Evolutionary conservation across 2,888 invertebrate genomes (phyloP).

Genomic region (Drosophila mettleri): DNA sequence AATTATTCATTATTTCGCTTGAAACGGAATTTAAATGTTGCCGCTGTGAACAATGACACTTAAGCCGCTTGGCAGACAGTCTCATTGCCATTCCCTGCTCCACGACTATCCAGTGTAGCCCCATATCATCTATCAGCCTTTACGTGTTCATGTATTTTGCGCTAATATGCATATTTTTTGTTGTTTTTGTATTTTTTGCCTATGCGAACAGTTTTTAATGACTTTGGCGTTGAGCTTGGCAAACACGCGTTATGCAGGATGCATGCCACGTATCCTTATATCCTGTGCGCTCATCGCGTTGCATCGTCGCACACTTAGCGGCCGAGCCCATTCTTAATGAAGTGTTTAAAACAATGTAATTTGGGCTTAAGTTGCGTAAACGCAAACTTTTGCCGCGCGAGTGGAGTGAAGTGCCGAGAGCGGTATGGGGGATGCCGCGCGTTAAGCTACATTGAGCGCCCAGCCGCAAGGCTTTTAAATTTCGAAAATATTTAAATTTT

Average conservation of each 20-base stretch:
- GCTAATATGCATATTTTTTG: slow-evolving; percentile 76
- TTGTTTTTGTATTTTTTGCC: slow-evolving; percentile 53
- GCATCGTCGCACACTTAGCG: slow-evolving; percentile 36
- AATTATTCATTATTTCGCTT: slow-evolving; percentile 66
- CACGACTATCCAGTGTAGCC: neutral
- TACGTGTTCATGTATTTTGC: slow-evolving; percentile 65
- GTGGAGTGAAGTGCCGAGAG: neutral
- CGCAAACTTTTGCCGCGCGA: slow-evolving; percentile 45
- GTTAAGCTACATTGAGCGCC: slow-evolving; percentile 62
- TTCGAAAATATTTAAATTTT: slow-evolving; percentile 77
- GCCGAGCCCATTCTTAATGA: slow-evolving; percentile 71
- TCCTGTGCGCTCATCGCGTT: slow-evolving; percentile 34
- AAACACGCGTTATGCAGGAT: slow-evolving; percentile 72
- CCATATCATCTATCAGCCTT: slow-evolving; percentile 54
- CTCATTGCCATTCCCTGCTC: slow-evolving; percentile 27
- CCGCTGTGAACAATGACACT: slow-evolving; percentile 72
- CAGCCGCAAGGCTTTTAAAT: slow-evolving; percentile 65
- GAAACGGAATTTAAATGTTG: slow-evolving; percentile 71
- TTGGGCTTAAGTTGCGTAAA: slow-evolving; percentile 69
- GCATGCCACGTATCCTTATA: slow-evolving; percentile 50
- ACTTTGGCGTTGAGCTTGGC: slow-evolving; percentile 75
- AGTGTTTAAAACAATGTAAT: slow-evolving; percentile 80
- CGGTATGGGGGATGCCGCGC: slow-evolving; percentile 30
- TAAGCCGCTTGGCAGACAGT: slow-evolving; percentile 73
- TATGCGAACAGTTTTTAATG: slow-evolving; percentile 80